Evolutionary conservation across 2,888 invertebrate genomes (phyloP).

Genomic region (Charanyca ferruginea): DNA sequence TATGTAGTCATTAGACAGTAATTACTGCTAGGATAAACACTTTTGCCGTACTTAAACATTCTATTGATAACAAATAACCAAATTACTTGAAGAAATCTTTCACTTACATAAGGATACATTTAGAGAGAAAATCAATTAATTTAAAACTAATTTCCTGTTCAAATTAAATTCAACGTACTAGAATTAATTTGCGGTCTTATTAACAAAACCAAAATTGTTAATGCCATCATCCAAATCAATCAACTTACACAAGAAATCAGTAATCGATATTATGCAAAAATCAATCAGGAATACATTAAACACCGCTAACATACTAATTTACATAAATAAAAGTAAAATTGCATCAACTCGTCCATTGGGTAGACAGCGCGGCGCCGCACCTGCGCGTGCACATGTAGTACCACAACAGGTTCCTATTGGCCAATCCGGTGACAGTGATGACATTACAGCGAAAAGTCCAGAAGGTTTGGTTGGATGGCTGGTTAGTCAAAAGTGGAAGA

Average conservation of each 20-base stretch:
- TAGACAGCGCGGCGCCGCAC: constrained; percentile 84
- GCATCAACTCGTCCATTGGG: constrained; percentile 50
- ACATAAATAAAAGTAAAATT: constrained; percentile 62
- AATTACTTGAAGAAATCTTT: not conserved
- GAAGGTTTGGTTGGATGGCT: constrained; percentile 35
- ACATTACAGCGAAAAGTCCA: constrained; percentile 23
- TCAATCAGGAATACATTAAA: constrained; percentile 40
- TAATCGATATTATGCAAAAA: constrained; percentile 49
- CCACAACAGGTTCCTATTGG: constrained; percentile 66
- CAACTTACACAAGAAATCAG: constrained; percentile 37
- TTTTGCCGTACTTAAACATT: too few species aligned
- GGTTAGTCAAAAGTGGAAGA: too few species aligned
- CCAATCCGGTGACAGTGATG: constrained; percentile 49
- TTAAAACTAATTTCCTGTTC: constrained; percentile 15
- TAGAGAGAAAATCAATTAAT: not conserved
- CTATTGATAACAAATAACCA: not conserved
- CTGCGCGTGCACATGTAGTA: constrained; percentile 72
- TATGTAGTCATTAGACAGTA: too few species aligned
- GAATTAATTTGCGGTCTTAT: not conserved
- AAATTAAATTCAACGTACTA: constrained; percentile 13
- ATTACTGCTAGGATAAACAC: not conserved
- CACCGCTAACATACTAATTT: constrained; percentile 39
- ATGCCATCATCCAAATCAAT: constrained; percentile 23
- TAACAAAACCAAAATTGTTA: not conserved
- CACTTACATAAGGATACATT: not conserved